Evolutionary conservation across 2,113 vertebrate species (phyloP).

Genomic region (Elachura formosa): DNA sequence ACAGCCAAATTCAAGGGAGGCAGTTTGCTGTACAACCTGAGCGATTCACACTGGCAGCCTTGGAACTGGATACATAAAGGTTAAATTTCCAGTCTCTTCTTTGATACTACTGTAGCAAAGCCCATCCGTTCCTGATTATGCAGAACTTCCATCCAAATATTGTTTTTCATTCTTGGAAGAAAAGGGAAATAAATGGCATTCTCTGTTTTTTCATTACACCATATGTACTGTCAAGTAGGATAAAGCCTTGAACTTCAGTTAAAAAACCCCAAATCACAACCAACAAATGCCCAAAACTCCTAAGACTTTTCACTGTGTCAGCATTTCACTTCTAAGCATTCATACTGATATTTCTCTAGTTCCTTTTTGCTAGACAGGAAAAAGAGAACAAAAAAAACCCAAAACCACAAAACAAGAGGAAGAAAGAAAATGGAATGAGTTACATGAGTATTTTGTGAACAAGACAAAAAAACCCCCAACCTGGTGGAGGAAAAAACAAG

Average conservation of each 20-base stretch:
- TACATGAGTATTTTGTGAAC: background rate
- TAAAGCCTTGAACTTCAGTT: background rate
- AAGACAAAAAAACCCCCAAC: background rate
- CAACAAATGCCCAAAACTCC: background rate
- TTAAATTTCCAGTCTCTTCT: background rate
- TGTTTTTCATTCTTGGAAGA: background rate
- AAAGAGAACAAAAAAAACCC: background rate
- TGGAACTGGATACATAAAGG: background rate
- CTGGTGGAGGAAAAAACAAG: background rate
- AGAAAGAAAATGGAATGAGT: background rate
- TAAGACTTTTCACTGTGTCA: background rate
- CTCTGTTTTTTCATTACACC: background rate
- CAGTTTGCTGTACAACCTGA: background rate
- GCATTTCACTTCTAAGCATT: background rate
- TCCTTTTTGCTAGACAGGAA: background rate
- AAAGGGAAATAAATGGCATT: background rate
- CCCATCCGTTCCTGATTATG: background rate
- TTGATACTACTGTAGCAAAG: background rate
- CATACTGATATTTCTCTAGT: background rate
- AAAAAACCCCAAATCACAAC: background rate
- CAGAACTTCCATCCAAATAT: background rate
- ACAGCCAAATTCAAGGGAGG: background rate
- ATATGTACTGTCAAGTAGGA: background rate
- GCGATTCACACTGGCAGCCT: background rate
- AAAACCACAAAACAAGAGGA: background rate